Evolutionary conservation across 2,888 invertebrate species (phyloP), one percentile per base, ranked within the genome.

Genomic region (Lycaena phlaeas): DNA sequence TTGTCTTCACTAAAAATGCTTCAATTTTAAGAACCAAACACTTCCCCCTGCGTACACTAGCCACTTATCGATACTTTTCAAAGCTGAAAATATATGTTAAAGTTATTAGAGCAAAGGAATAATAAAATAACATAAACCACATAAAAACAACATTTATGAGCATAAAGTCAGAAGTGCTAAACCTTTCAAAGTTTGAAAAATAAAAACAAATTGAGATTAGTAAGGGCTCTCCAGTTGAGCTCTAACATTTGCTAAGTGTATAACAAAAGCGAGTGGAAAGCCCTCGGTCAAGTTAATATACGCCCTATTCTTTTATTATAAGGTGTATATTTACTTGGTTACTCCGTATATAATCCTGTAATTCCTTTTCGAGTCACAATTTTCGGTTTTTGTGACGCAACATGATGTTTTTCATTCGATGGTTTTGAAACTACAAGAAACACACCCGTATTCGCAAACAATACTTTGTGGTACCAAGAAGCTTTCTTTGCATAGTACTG

Each of bases 151-250:
- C n/a, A n/a, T n/a, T n/a, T n/a, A 4, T 27, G 4, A 5, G 11
- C 6, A 27, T 27, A 31, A 29, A 14, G 29, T 29, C 30, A 30
- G 17, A 11, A 18, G 34, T 22, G 18, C 34, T 34, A 14, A 30
- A 30, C 18, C 34, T 18, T 34, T 22, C 18, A 9, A n/a, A n/a
- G n/a, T n/a, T n/a, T n/a, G n/a, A 34, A 34, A 18, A 31, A 31
- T 26, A 31, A 18, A 18, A 34, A 34, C 34, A 34, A 34, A 34
- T 34, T 34, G 34, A 34, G 34, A 34, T 22, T 22, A 22, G 7
- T 12, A 9, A 34, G 34, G 9, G 34, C 34, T 11, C 34, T 34
- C 4, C 7, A 7, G 34, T 18, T 11, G 4, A 34, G 34, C 9
- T 22, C 22, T 9, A 6, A 34, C 34, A 14, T 34, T 34, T 17